Base-by-base conservation (phyloP, 1,140 invertebrate genomes). In the Drosophila lacteicornis region DNA sequence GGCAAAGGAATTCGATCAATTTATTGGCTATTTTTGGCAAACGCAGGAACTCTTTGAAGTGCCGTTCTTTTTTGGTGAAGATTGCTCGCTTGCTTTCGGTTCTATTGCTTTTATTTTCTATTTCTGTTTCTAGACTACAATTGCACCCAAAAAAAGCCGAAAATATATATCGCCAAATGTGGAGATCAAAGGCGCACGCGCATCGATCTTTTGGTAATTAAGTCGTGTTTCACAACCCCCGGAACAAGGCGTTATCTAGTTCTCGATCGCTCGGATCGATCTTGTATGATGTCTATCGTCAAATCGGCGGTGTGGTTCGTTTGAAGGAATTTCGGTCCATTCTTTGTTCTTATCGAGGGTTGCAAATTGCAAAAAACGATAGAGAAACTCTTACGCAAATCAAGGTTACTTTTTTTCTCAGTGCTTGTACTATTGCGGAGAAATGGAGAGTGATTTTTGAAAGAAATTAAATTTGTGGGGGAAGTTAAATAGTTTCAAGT, bases 151-250 rank as follows among this genome's bases (percentile, higher is more conserved):
- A 73, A 71, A 13, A 1, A 38, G 4, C 8, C 33, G 9, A 11
- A 15, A 56, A 56, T 56, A 40, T 40, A 66, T 73, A 79, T 70
- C 56, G 67, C 77, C 58, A 79, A 59, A 38, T 61, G 50, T 12
- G 42, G 8, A 79, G 77, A 79, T 79, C 77, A 79, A 79, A 79
- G 75, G 46, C 46, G 27, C 57, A 70, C 57, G 51, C 53, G 36
- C 70, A 59, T 55, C 57, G 74, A 76, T 76, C 33, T 61, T 56
- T 47, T 45, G 79, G 75, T 91, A 91, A 91, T 91, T 91, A 91
- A 91, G 80, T 83, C 90, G 71, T 91, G 90, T 91, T 87, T 91
- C 90, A 91, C 90, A 91, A 83, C 62, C 46, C 73, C 62, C 61
- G 66, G 57, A 70, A 90, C 90, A 91, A 57, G 66, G 60, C 81